phyloP scores from a whole-genome alignment of 2,888 invertebrate genomes.

The Cheilosia impressa region DNA sequence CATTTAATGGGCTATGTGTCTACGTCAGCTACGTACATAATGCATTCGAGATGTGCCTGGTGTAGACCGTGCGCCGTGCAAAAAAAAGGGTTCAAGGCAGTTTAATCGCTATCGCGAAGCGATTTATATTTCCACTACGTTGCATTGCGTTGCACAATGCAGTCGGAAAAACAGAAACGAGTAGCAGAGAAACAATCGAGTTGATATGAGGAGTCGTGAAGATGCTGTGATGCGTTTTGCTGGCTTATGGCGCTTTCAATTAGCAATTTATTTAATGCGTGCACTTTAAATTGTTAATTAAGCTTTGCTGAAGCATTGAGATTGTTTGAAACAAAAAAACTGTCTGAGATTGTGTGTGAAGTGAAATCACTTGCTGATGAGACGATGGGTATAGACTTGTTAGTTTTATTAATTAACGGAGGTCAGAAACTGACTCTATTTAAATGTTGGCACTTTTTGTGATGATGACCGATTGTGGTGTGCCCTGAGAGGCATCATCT shows the following conservation, averaged over 20 bases:
- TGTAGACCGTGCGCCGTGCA: slow-evolving; percentile 13
- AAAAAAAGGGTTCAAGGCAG: slow-evolving; percentile 72
- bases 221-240: slow-evolving; percentile 52
- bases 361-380: slow-evolving; percentile 30
- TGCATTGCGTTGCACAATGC: slow-evolving; percentile 16
- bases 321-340: slow-evolving; percentile 13
- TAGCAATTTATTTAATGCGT: slow-evolving; percentile 69
- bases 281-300: slow-evolving; percentile 71
- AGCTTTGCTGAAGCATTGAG: slow-evolving; percentile 33
- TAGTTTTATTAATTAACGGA: slow-evolving; percentile 19
- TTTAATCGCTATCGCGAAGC: slow-evolving; percentile 67
- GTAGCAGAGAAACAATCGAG: not conserved
- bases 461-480: not conserved
- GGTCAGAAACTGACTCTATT: slow-evolving; percentile 9
- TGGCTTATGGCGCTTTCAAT: slow-evolving; percentile 68
- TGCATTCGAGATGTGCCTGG: slow-evolving; percentile 1
- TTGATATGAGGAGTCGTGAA: slow-evolving; percentile 19
- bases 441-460: not conserved
- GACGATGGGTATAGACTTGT: slow-evolving; percentile 28
- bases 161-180: slow-evolving; percentile 25
- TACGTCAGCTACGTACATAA: slow-evolving; percentile 45
- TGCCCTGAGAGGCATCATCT: not conserved
- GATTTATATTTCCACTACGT: slow-evolving; percentile 59
- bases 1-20: slow-evolving; percentile 52
- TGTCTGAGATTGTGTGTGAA: slow-evolving; percentile 20